Evolutionary conservation across 2,113 vertebrate species (phyloP), one percentile per base, ranked within the genome.

Genomic region (Malurus alboscapulatus): DNA sequence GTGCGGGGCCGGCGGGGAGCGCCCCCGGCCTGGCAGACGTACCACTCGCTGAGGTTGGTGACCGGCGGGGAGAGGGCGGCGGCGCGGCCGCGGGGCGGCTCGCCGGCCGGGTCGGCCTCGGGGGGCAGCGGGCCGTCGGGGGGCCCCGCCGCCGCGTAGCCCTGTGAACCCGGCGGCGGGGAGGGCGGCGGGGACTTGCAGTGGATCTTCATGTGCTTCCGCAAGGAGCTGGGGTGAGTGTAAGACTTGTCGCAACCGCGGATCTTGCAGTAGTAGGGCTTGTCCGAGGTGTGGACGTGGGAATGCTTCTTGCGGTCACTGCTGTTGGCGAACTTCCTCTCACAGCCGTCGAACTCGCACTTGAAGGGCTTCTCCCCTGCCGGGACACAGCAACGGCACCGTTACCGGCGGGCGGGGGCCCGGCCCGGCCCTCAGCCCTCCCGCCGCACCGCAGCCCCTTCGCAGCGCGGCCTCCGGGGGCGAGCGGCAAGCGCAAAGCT

Each of bases 131-230:
- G 96, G 67, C 98, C 98, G 25, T 98, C 98, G 94, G 13, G 96
- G 90, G 29, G 97, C 94, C 98, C 98, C 7, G 97, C 94, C 42
- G 98, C 96, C 48, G 98, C 94, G 63, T 99, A 98, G 81, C 98
- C 98, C 79, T 97, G 96, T 68, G 98, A 92, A 58, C 97, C 97
- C 5, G 95, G 97, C 53, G 97, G 98, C 58, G 98, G 97, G 51
- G 99, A 98, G 44, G 98, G 98, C 29, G 99, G 98, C 6, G 99
- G 98, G 5, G 99, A 99, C 96, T 99, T 99, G 98, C 99, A 99
- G 92, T 99, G 99, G 80, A 99, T 98, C 85, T 99, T 99, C 99
- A 99, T 99, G 97, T 99, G 99, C 83, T 99, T 99, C n/a, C 99
- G 97, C 96, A 99, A 97, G 9, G 99, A 99, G 97, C 99, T 99